A percentile compares a stretch with the other conserved stretches of the same genome.
Conservation (phyloP, 2,888 invertebrate genomes). For the Calliopum simillimum region DNA sequence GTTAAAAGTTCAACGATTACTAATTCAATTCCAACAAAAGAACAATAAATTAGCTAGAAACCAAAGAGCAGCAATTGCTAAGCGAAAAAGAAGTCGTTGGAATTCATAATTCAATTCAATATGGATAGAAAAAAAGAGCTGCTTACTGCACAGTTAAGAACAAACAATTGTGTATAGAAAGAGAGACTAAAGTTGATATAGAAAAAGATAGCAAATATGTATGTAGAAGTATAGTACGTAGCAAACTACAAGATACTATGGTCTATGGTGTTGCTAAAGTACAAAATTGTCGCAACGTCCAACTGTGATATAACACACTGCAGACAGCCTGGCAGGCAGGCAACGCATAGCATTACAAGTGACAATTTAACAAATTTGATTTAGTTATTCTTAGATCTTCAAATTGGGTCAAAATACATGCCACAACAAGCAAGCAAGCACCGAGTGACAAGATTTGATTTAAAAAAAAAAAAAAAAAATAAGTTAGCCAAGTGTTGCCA, state of each 20-base stretch:
- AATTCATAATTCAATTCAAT: too few species aligned
- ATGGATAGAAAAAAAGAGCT: too few species aligned
- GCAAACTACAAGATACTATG: too few species aligned
- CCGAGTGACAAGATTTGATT: not conserved
- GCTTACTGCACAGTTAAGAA: too few species aligned
- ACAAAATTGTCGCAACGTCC: slow-evolving; percentile 7
- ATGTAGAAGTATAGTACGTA: too few species aligned
- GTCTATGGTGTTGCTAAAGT: too few species aligned
- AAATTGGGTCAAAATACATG: slow-evolving; percentile 34
- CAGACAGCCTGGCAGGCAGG: not conserved
- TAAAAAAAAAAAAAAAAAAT: not conserved
- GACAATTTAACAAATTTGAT: slow-evolving; percentile 24
- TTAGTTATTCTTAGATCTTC: slow-evolving; percentile 33
- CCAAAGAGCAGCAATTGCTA: too few species aligned
- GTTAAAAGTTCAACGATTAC: slow-evolving; percentile 8
- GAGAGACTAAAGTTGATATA: too few species aligned
- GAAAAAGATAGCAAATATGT: too few species aligned
- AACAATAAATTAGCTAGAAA: not conserved
- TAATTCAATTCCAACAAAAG: slow-evolving; percentile 9
- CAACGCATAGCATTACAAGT: not conserved
- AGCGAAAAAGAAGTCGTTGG: too few species aligned
- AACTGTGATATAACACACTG: not conserved
- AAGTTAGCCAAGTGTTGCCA: not conserved
- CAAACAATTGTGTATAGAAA: too few species aligned
- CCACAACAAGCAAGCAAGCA: too few species aligned